Evolutionary conservation across 2,888 invertebrate species (phyloP), one percentile per base, ranked within the genome.

Genomic region (Bhutanitis thaidina): DNA sequence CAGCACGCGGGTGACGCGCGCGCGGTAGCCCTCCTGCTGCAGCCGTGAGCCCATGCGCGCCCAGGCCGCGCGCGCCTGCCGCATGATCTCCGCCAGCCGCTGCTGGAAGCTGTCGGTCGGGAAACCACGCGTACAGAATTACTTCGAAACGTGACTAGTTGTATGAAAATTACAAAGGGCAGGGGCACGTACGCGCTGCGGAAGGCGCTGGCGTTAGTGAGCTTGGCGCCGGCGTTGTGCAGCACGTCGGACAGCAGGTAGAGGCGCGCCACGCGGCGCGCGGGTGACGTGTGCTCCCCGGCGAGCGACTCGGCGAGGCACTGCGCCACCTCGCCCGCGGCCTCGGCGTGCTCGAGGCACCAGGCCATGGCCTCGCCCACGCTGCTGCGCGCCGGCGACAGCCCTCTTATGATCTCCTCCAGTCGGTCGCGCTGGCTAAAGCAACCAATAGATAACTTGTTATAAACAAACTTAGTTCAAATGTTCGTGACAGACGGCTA

Each of bases 341-440:
- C 97, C 80, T 98, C 98, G 15, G 98, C 97, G 84, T 99, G 98
- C 77, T 99, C 98, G 56, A 99, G 95, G 81, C 99, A 99, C 92
- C 98, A 99, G 45, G 99, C 95, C 99, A 99, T 99, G 12, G 95
- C 96, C 75, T 98, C 98, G 7, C 95, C 98, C 53, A 99, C 93
- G 79, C 94, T 94, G 54, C 90, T 81, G 49, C 95, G 92, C 67
- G 96, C 94, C 0, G 97, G 96, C 0, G 94, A 93, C 69, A 99
- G 90, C 56, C 94, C 93, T 13, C 98, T 92, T 60, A 99, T 91
- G 67, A 98, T 90, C 81, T 97, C 96, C 82, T 99, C 98, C 30
- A 99, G 87, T 0, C 97, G 92, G 76, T 98, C 97, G 60, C 98
- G 92, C 90, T 99, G 98, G 56, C 96, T 97, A 74, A 7, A 7